Base-by-base conservation (phyloP, 2,888 invertebrate genomes). In the Endotricha flammealis region DNA sequence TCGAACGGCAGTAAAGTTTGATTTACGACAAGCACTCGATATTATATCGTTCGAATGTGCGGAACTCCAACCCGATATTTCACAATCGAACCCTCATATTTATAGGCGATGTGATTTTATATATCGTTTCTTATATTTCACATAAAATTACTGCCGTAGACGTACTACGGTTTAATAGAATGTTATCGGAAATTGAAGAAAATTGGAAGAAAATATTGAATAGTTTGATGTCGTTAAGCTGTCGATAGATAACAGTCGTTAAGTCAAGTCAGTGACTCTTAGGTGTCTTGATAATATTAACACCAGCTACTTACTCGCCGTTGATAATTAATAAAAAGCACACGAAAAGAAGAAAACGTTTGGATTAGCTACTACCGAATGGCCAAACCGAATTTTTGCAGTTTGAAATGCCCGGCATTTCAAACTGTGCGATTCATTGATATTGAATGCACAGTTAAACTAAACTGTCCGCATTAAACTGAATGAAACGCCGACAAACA, bases 21-120 rank as follows among this genome's bases (percentile, higher is more conserved):
- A 46, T 44, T 57, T 49, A 46, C 47, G 41, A 41, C 42, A 28
- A 36, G 16, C 38, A 20, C 38, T 46, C 52, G 41, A 53, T 50
- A 47, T n/a, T 48, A 51, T 39, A 41, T 43, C 44, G 40, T 25
- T 22, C 42, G 46, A 41, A 31, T 6, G 27, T 27, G 27, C 27
- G 27, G 27, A 27, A 27, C 12, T 11, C 12, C 23, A 27, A 33
- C 12, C 33, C 40, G 35, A 41, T 53, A 50, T 48, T 46, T 50
- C 45, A 49, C 46, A 44, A 34, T 38, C 23, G 45, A 45, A 46
- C 45, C 51, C 46, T 38, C 32, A 38, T 41, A 39, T 43, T 32
- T 22, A 39, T 28, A 12, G 10, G 11, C 8, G 9, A 8, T 23
- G 11, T 29, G 24, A 13, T 23, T 36, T 22, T 12, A 27, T 12